phyloP scores from a whole-genome alignment of 1,140 invertebrate genomes.

The Halictus rubicundus region DNA sequence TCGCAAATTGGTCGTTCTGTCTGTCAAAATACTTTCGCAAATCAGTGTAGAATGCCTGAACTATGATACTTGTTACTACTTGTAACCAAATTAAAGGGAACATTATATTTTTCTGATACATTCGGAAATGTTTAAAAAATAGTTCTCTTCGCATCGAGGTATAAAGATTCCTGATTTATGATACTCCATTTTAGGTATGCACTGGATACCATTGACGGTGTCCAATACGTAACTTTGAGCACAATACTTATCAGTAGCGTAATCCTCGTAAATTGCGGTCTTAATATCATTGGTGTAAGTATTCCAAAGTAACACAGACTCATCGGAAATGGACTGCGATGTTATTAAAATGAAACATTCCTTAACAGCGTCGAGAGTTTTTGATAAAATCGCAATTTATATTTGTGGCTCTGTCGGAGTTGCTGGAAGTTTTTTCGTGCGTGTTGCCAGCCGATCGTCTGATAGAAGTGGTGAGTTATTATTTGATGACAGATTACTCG shows the following conservation, averaged over 20 bases:
- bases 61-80: no score
- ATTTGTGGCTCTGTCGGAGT: constrained; percentile 37
- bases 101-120: no score
- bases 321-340: no score
- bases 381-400: constrained; percentile 56
- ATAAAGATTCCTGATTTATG: background rate
- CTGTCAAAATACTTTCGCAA: no score
- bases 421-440: constrained; percentile 62
- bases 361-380: constrained; percentile 1
- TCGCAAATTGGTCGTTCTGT: no score
- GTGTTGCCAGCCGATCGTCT: constrained; percentile 64
- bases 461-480: constrained; percentile 48
- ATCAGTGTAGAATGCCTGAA: no score
- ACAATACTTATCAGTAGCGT: background rate
- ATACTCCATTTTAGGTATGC: background rate
- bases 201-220: background rate
- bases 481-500: background rate
- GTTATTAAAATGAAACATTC: no score
- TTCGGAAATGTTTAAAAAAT: no score
- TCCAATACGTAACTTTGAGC: background rate
- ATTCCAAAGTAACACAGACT: no score
- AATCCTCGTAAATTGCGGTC: background rate
- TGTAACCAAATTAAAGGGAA: no score
- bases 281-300: background rate
- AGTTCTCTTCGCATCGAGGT: no score